Percentiles rank a stretch among this genome's conserved stretches.
Evolutionary conservation across 2,888 invertebrate species (phyloP).

Genomic region (Tachina grossa): DNA sequence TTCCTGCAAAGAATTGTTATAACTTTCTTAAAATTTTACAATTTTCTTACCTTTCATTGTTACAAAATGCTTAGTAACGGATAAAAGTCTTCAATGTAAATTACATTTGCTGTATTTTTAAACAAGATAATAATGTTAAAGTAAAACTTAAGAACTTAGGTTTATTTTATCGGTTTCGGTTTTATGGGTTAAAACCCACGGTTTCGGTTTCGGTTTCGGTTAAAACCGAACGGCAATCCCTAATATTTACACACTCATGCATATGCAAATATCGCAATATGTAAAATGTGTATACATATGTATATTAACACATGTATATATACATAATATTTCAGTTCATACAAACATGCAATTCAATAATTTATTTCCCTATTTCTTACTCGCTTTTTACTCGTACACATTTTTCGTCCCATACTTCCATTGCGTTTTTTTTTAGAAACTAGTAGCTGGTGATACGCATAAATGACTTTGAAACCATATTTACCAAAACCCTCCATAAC

Average conservation of each 20-base stretch:
- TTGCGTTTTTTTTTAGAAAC: conserved; percentile 44
- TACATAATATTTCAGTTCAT: not conserved
- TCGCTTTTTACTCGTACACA: not conserved
- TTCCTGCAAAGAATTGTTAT: no score
- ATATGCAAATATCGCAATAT: not conserved
- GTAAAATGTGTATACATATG: not conserved
- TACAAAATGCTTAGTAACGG: no score
- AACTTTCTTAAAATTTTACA: no score
- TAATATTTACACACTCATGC: not conserved
- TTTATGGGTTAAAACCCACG: no score
- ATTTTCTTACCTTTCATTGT: no score
- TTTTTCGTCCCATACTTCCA: not conserved
- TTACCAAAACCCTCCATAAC: conserved; percentile 56
- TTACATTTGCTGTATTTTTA: no score
- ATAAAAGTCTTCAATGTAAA: no score
- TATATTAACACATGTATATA: not conserved
- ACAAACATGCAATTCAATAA: conserved; percentile 39
- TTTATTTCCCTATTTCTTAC: conserved; percentile 25
- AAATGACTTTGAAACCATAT: conserved; percentile 64
- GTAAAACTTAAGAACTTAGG: no score
- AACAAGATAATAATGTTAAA: no score
- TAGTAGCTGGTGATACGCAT: conserved; percentile 57
- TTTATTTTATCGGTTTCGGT: no score
- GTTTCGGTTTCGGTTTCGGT: no score
- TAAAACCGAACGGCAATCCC: no score